phyloP scores from a whole-genome alignment of 2,888 invertebrate species.

The Philopedon plagiatum region DNA sequence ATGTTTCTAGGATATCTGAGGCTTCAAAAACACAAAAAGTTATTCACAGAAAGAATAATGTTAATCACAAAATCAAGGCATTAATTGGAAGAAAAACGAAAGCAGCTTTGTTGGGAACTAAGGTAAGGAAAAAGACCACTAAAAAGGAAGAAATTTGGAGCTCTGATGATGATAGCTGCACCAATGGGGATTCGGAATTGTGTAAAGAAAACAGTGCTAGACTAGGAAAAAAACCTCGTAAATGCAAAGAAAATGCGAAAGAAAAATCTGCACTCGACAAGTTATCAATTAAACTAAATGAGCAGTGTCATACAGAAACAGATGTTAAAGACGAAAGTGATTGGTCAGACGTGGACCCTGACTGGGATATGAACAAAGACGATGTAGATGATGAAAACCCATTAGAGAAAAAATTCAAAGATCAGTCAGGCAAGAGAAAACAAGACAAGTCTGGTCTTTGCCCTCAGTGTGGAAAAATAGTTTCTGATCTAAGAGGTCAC shows the following conservation, averaged over 20 bases:
- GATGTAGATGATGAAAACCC: neutral
- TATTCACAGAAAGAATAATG: neutral
- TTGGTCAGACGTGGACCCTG: constrained; percentile 26
- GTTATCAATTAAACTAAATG: constrained; percentile 19
- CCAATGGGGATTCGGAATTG: neutral
- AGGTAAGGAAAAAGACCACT: neutral
- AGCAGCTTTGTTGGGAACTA: neutral
- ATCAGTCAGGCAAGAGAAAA: constrained; percentile 20
- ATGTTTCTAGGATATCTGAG: neutral
- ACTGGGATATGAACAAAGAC: constrained; percentile 16
- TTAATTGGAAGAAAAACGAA: constrained; percentile 6
- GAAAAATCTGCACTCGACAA: constrained; percentile 21
- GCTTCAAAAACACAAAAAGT: neutral
- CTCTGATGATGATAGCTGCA: constrained; percentile 10
- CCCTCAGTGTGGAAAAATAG: constrained; percentile 52
- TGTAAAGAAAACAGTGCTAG: neutral
- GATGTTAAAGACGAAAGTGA: constrained; percentile 15
- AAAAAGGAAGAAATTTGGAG: constrained; percentile 10
- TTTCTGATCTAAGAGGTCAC: constrained; percentile 43
- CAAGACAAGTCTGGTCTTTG: constrained; percentile 47
- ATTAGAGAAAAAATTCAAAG: neutral
- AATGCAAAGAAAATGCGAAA: constrained; percentile 13
- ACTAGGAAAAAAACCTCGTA: neutral
- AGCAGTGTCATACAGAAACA: neutral
- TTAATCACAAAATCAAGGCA: neutral